Evolutionary conservation across 1,140 invertebrate species (phyloP).

Genomic region (Thaumetopoea pityocampa): DNA sequence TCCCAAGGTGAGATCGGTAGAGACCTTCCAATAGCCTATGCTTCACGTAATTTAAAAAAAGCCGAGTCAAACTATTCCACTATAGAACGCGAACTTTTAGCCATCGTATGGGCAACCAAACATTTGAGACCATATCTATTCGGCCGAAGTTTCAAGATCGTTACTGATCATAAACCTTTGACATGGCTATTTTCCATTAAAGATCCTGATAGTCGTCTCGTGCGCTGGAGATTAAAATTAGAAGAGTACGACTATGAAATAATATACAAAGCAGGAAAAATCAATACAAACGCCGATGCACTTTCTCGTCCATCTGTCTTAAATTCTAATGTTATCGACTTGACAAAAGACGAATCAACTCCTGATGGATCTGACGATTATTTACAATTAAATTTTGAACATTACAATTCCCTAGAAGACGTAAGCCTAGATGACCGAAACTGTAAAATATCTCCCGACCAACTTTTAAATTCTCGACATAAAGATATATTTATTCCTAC

Average conservation of each 20-base stretch:
- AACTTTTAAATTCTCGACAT: slow-evolving; percentile 16
- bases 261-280: slow-evolving; percentile 51
- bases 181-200: slow-evolving; percentile 63
- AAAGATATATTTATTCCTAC: slow-evolving; percentile 27
- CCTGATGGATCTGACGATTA: slow-evolving; percentile 4
- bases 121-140: slow-evolving; percentile 72
- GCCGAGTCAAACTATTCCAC: slow-evolving; percentile 18
- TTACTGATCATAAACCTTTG: slow-evolving; percentile 74
- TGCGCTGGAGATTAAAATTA: slow-evolving; percentile 55
- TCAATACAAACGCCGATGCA: slow-evolving; percentile 53
- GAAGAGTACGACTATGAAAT: slow-evolving; percentile 65
- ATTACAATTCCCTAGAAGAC: slow-evolving; percentile 14
- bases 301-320: slow-evolving; percentile 31
- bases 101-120: slow-evolving; percentile 56
- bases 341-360: slow-evolving; percentile 3
- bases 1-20: slow-evolving; percentile 33
- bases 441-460: slow-evolving; percentile 18
- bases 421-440: slow-evolving; percentile 6
- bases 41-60: slow-evolving; percentile 32
- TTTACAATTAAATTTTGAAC: slow-evolving; percentile 19
- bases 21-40: slow-evolving; percentile 38
- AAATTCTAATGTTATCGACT: slow-evolving; percentile 15
- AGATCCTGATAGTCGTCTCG: slow-evolving; percentile 37
- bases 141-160: slow-evolving; percentile 61
- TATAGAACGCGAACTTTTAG: slow-evolving; percentile 27